phyloP scores from a whole-genome alignment of 1,140 invertebrate genomes.

The Ericerus pela region DNA sequence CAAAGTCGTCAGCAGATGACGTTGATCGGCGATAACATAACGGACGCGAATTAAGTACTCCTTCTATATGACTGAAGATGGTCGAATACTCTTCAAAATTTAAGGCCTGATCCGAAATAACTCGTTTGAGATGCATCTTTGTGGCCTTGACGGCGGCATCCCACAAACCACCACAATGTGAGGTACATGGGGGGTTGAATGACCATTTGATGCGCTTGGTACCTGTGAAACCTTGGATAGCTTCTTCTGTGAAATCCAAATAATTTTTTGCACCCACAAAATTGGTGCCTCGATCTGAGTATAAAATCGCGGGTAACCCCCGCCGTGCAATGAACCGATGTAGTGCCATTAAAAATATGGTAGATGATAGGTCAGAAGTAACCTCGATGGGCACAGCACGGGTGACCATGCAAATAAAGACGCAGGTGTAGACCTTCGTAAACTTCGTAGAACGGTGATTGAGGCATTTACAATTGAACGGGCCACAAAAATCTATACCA shows the following conservation, averaged over 20 bases:
- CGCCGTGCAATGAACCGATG: not conserved
- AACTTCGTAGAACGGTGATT: too few species aligned
- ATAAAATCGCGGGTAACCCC: not conserved
- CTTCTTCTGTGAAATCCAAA: too few species aligned
- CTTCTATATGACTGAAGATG: conserved; percentile 14
- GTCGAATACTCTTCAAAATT: conserved; percentile 10
- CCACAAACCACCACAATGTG: conserved; percentile 27
- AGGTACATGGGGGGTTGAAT: conserved; percentile 23
- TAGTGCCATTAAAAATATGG: not conserved
- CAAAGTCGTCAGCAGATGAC: conserved; percentile 24
- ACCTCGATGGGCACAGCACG: not conserved
- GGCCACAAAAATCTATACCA: too few species aligned
- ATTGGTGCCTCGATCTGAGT: not conserved
- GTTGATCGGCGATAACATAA: conserved; percentile 22
- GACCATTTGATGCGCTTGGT: conserved; percentile 25
- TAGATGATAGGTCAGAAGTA: not conserved
- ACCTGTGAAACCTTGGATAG: too few species aligned
- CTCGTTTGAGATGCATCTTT: conserved; percentile 24
- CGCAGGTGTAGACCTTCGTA: too few species aligned
- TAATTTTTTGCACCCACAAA: too few species aligned
- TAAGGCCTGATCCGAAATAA: not conserved
- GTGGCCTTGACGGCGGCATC: conserved; percentile 25
- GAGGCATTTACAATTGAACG: too few species aligned
- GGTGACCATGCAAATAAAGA: conserved; percentile 8
- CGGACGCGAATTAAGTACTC: conserved; percentile 27